Evolutionary conservation across 2,888 invertebrate genomes (phyloP).

Genomic region (Danaus chrysippus): DNA sequence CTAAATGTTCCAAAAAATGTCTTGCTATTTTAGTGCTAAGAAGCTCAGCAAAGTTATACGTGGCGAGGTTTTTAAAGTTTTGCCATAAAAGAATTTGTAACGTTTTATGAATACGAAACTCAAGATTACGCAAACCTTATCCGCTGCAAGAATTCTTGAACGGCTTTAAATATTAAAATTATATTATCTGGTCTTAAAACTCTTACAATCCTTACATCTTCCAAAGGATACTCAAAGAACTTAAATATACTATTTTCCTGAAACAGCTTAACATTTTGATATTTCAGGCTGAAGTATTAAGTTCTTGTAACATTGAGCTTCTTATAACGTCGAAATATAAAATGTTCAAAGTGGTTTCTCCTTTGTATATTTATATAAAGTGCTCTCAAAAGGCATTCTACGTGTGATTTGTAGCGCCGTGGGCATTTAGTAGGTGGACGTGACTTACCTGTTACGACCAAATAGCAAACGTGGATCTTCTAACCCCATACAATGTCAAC

Average conservation of each 20-base stretch:
- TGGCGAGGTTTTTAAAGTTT: constrained; percentile 8
- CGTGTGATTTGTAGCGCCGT: constrained; percentile 44
- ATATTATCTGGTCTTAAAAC: too few relatives aligned
- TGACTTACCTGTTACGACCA: constrained; percentile 53
- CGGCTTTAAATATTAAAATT: too few relatives aligned
- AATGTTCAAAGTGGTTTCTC: background rate
- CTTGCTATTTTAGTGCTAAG: constrained; percentile 6
- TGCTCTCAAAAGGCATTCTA: constrained; percentile 6
- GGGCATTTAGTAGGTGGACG: constrained; percentile 43
- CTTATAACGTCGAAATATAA: background rate
- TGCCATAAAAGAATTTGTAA: too few relatives aligned
- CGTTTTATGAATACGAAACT: too few relatives aligned
- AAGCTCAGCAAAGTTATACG: constrained; percentile 7
- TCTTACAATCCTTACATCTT: too few relatives aligned
- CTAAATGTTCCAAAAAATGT: constrained; percentile 4
- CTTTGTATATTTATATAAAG: constrained; percentile 4
- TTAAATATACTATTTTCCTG: too few relatives aligned
- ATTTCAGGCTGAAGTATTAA: background rate
- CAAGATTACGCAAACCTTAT: too few relatives aligned
- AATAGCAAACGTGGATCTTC: constrained; percentile 56
- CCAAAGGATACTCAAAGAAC: too few relatives aligned
- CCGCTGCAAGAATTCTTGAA: too few relatives aligned
- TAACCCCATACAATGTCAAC: constrained; percentile 35
- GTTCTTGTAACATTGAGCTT: background rate
- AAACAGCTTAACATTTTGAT: background rate